phyloP scores from a whole-genome alignment of 2,113 vertebrate genomes.

The Dinomys branickii region DNA sequence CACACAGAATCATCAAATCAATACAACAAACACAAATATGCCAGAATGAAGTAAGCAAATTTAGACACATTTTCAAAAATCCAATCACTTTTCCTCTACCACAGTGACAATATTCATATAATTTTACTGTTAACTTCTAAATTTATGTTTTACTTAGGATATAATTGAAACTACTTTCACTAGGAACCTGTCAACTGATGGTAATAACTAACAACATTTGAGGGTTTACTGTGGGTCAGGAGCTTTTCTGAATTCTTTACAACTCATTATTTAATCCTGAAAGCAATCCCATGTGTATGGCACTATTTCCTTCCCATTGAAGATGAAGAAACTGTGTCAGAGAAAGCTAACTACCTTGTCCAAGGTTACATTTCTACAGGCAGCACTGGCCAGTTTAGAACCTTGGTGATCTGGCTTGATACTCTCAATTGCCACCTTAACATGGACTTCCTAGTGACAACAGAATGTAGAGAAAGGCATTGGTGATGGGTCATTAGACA shows the following conservation, averaged over 20 bases:
- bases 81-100: neutral
- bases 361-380: neutral
- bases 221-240: neutral
- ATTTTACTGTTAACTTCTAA: neutral
- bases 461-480: neutral
- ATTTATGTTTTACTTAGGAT: neutral
- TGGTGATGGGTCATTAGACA: neutral
- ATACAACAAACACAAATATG: neutral
- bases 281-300: neutral
- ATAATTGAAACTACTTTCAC: neutral
- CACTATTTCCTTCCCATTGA: neutral
- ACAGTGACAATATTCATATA: neutral
- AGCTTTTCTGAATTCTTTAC: neutral
- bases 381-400: neutral
- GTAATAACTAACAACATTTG: neutral
- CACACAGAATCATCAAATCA: neutral
- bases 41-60: constrained; percentile 34
- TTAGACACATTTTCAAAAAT: neutral
- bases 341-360: neutral
- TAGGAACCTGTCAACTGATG: neutral
- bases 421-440: neutral
- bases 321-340: neutral
- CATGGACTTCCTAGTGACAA: neutral
- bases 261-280: neutral
- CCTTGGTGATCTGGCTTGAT: neutral